Conservation (phyloP, 2,113 vertebrate genomes). For the Globicephala melas region DNA sequence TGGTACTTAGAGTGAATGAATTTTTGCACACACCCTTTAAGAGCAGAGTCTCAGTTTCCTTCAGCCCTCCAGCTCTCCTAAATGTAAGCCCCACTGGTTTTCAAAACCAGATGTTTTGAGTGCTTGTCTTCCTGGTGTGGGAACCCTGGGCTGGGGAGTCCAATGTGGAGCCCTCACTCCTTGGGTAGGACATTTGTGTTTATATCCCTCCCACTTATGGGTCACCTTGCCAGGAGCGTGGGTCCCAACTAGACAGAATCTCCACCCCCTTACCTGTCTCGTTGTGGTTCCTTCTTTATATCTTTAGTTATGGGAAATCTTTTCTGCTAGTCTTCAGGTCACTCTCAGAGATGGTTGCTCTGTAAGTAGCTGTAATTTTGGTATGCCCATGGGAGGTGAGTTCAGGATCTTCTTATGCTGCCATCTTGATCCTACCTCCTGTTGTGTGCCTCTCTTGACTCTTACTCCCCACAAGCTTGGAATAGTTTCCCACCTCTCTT, state of each 20-base stretch:
- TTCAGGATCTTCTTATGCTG: not conserved
- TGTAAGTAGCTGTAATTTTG: not conserved
- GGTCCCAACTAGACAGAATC: not conserved
- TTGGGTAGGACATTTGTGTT: not conserved
- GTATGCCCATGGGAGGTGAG: not conserved
- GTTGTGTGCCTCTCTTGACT: not conserved
- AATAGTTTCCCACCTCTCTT: not conserved
- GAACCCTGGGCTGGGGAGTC: not conserved
- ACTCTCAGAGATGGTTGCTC: not conserved
- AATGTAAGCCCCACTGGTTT: not conserved
- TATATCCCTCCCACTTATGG: not conserved
- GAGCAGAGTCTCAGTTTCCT: too few relatives aligned
- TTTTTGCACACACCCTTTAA: not conserved
- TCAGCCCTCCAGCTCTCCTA: not conserved
- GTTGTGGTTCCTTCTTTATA: not conserved
- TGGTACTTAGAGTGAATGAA: not conserved
- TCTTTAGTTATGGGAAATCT: not conserved
- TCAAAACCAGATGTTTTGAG: not conserved
- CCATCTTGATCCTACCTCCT: not conserved
- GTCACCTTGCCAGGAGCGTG: not conserved
- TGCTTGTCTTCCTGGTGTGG: not conserved
- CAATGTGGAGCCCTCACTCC: not conserved
- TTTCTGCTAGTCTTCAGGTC: not conserved
- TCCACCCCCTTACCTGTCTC: not conserved
- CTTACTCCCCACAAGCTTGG: not conserved